Percentiles rank a stretch among this genome's conserved stretches.
phyloP scores from a whole-genome alignment of 53 echinoderm and acorn worm species.

The Astropecten irregularis region DNA sequence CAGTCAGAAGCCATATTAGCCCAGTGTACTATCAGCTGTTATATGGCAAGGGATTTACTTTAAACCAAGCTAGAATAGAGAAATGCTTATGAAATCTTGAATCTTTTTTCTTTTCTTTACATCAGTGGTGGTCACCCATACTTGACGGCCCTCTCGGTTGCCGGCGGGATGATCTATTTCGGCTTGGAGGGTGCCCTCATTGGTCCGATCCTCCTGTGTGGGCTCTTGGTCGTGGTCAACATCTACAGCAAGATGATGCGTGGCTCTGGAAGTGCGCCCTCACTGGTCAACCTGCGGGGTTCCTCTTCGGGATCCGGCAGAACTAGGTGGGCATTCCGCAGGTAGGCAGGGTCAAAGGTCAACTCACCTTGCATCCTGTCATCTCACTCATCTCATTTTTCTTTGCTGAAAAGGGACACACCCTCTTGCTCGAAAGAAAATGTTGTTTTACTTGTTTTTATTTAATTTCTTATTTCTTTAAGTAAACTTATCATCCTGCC shows the following conservation, averaged over 20 bases:
- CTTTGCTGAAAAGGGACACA: no score
- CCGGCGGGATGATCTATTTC: constrained; percentile 89
- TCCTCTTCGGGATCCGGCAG: background rate
- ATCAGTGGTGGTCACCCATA: constrained; percentile 93
- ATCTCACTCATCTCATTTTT: background rate
- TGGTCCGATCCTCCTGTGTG: constrained; percentile 91
- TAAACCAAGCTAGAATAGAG: no score
- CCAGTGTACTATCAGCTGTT: no score
- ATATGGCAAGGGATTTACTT: no score
- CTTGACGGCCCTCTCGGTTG: constrained; percentile 90
- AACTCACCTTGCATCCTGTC: constrained; percentile 42
- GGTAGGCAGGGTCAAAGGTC: constrained; percentile 67
- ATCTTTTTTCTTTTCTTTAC: background rate
- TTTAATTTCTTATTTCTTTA: no score
- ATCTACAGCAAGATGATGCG: constrained; percentile 82
- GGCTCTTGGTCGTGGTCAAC: constrained; percentile 85
- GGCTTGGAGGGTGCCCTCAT: constrained; percentile 95
- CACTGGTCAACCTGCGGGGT: constrained; percentile 11
- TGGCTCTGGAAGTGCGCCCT: constrained; percentile 47
- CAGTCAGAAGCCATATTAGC: no score
- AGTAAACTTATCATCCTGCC: no score
- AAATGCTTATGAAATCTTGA: no score
- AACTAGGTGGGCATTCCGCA: constrained; percentile 60
- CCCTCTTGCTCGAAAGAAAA: no score
- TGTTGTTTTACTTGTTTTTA: no score